phyloP scores from a whole-genome alignment of 2,888 invertebrate genomes.

The Himalopsyche tibetana region DNA sequence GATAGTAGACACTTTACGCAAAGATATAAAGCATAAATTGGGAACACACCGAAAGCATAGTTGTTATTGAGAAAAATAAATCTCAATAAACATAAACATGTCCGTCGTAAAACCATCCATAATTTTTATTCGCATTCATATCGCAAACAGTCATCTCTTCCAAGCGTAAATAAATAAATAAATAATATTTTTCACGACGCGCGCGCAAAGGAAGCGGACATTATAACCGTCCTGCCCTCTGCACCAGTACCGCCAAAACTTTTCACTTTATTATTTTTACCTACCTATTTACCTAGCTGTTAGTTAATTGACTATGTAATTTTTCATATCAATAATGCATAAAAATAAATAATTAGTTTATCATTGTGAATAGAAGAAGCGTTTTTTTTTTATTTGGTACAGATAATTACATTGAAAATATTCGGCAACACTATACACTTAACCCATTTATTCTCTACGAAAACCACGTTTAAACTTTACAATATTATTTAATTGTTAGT shows the following conservation, averaged over 20 bases:
- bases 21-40: slow-evolving; percentile 23
- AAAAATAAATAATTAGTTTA: too few species aligned
- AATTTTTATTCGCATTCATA: slow-evolving; percentile 27
- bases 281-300: not conserved
- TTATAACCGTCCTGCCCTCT: not conserved
- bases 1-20: not conserved
- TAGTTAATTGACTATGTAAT: too few species aligned
- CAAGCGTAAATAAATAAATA: slow-evolving; percentile 30
- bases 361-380: too few species aligned
- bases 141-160: slow-evolving; percentile 20
- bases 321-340: too few species aligned
- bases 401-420: too few species aligned
- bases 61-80: slow-evolving; percentile 34
- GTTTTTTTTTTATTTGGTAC: too few species aligned
- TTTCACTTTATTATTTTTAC: not conserved
- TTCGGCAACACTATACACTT: too few species aligned
- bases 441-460: too few species aligned
- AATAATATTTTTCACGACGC: slow-evolving; percentile 26
- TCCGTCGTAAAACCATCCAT: slow-evolving; percentile 26
- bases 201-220: not conserved
- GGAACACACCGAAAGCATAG: slow-evolving; percentile 26
- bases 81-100: slow-evolving; percentile 30
- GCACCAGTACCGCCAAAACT: slow-evolving; percentile 20
- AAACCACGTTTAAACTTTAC: too few species aligned
- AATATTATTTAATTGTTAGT: too few species aligned